A percentile compares a stretch with the other conserved stretches of the same genome.
Evolutionary conservation across 2,888 invertebrate species (phyloP).

Genomic region (Clitarchus hookeri): DNA sequence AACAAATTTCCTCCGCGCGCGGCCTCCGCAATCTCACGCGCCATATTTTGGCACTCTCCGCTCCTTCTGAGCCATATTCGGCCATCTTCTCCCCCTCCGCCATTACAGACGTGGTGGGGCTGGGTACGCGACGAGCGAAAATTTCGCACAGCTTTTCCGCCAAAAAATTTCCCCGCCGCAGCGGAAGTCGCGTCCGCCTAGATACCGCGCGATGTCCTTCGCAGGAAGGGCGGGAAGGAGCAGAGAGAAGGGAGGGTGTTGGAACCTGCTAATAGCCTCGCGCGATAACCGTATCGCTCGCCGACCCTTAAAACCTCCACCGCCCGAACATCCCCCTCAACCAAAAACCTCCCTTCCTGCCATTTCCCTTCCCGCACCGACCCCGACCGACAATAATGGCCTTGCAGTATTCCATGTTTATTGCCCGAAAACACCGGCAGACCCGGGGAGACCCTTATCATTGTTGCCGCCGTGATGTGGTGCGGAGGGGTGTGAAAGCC

Average conservation of each 20-base stretch:
- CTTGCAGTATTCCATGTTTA: slow-evolving; percentile 24
- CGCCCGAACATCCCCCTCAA: neutral
- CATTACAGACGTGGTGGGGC: neutral
- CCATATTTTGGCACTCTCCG: slow-evolving; percentile 79
- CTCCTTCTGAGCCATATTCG: too few relatives aligned
- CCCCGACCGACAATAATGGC: slow-evolving; percentile 23
- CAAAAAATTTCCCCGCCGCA: neutral
- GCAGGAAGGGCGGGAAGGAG: neutral
- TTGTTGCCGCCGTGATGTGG: slow-evolving; percentile 10
- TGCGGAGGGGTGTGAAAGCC: neutral
- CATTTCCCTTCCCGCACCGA: neutral
- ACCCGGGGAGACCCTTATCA: neutral
- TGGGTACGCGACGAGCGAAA: neutral
- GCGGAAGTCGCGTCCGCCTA: slow-evolving; percentile 15
- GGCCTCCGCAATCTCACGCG: slow-evolving; percentile 67
- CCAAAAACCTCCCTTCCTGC: neutral
- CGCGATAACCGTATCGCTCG: slow-evolving; percentile 30
- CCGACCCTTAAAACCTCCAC: slow-evolving; percentile 24
- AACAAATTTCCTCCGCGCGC: slow-evolving; percentile 79
- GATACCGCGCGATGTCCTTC: neutral
- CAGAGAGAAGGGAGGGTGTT: neutral
- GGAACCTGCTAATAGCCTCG: slow-evolving; percentile 23
- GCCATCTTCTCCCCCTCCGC: neutral
- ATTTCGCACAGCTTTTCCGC: neutral
- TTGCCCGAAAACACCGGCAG: slow-evolving; percentile 29